These are phyloP conservation scores for Xestoiulus laeticollis DNA, from an alignment of 2,888 invertebrate genomes.

Conservation along the genomic window DNA sequence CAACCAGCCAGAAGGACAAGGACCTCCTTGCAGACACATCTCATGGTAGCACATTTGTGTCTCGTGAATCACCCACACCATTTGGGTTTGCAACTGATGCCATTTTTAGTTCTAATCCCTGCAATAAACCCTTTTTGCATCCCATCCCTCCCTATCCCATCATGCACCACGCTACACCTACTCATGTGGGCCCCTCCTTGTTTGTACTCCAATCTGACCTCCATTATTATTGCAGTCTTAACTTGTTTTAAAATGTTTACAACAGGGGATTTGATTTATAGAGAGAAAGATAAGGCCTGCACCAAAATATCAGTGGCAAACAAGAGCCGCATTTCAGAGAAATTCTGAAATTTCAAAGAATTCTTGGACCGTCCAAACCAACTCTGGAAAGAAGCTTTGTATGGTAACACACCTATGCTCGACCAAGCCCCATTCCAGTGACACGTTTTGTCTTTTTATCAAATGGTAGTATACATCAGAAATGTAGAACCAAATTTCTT, in stretches of 20 bases:
- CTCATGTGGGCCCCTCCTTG: neutral
- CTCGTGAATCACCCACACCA: slow-evolving; percentile 5
- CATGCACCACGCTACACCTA: neutral
- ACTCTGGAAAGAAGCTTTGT: neutral
- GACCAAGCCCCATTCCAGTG: too few relatives aligned
- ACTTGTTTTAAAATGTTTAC: slow-evolving; percentile 26
- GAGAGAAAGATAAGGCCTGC: slow-evolving; percentile 19
- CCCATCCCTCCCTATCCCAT: neutral
- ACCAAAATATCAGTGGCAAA: neutral
- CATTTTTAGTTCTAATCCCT: neutral
- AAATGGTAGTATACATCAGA: too few relatives aligned
- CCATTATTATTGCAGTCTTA: slow-evolving; percentile 26
- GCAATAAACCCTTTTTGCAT: neutral
- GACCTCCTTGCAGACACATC: neutral
- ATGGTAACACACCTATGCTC: too few relatives aligned
- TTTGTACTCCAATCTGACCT: neutral
- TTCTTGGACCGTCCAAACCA: neutral
- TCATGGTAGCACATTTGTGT: neutral
- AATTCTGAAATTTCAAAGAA: neutral
- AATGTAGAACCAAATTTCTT: too few relatives aligned
- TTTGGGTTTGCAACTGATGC: neutral
- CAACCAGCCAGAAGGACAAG: neutral
- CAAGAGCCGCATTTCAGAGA: neutral
- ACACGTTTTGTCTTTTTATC: too few relatives aligned
- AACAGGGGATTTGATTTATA: slow-evolving; percentile 11